phyloP scores from a whole-genome alignment of 2,888 invertebrate species.

The Lutraria lutraria region DNA sequence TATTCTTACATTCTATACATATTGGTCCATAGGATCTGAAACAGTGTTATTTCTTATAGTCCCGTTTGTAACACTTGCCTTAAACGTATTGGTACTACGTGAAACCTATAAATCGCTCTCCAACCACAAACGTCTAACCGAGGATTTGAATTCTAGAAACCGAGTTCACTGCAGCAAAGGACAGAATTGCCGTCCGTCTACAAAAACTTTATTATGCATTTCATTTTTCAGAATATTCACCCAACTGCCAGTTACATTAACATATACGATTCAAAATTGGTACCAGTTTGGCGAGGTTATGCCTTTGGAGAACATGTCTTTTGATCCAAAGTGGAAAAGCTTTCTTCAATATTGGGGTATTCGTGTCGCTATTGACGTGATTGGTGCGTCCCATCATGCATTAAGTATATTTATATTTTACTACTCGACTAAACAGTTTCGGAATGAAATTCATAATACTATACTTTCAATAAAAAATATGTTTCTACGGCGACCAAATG shows the following conservation, averaged over 20 bases:
- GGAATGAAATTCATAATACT: conserved; percentile 57
- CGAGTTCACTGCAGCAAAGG: conserved; percentile 52
- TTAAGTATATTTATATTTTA: conserved; percentile 83
- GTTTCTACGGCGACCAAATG: neutral
- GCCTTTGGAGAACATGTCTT: conserved; percentile 73
- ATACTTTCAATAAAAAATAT: neutral
- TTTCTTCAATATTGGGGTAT: conserved; percentile 80
- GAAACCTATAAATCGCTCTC: conserved; percentile 54
- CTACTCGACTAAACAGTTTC: conserved; percentile 76
- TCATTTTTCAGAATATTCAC: conserved; percentile 68
- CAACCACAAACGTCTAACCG: conserved; percentile 18
- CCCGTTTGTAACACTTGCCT: conserved; percentile 76
- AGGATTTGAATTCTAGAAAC: conserved; percentile 23
- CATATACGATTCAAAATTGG: conserved; percentile 59
- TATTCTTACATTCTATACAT: conserved; percentile 70
- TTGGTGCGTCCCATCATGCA: conserved; percentile 84
- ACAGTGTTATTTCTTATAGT: conserved; percentile 78
- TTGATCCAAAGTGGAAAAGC: conserved; percentile 79
- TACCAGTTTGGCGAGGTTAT: conserved; percentile 58
- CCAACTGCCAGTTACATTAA: conserved; percentile 63
- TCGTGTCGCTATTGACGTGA: conserved; percentile 80
- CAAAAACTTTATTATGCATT: conserved; percentile 61
- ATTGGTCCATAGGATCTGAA: conserved; percentile 80
- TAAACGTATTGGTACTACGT: conserved; percentile 79
- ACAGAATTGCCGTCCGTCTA: conserved; percentile 50